Conservation (phyloP, 2,888 invertebrate species). For the Aphodius sticticus region DNA sequence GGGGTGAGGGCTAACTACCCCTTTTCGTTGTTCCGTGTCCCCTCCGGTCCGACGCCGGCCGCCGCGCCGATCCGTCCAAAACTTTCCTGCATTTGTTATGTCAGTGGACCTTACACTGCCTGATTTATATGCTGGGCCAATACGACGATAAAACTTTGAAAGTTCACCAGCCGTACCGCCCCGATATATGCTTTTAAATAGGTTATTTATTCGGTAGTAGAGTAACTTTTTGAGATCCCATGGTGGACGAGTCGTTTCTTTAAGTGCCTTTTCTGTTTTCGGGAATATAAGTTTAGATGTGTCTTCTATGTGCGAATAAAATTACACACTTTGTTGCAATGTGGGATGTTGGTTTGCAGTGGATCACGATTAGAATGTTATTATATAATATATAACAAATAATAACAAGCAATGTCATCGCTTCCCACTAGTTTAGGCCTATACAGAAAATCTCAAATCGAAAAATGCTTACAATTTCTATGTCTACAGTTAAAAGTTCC, state of each 20-base stretch:
- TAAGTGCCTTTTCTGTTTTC: not conserved
- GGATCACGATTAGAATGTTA: too few relatives aligned
- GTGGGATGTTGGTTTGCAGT: too few relatives aligned
- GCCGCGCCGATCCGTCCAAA: slow-evolving; percentile 40
- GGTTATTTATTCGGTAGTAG: slow-evolving; percentile 36
- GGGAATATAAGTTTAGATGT: too few relatives aligned
- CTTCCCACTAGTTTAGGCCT: too few relatives aligned
- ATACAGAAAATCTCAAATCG: too few relatives aligned
- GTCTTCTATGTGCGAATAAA: too few relatives aligned
- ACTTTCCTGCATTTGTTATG: slow-evolving; percentile 58
- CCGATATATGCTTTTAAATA: slow-evolving; percentile 52
- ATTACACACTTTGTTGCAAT: too few relatives aligned
- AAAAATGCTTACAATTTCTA: too few relatives aligned
- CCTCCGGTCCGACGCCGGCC: slow-evolving; percentile 43
- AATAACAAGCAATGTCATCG: too few relatives aligned
- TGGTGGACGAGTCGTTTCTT: not conserved
- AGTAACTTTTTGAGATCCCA: slow-evolving; percentile 12
- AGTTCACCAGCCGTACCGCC: slow-evolving; percentile 46
- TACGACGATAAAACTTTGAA: slow-evolving; percentile 55
- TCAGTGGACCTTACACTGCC: slow-evolving; percentile 55
- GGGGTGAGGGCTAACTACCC: slow-evolving; percentile 39
- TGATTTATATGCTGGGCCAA: slow-evolving; percentile 56
- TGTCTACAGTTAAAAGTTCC: too few relatives aligned
- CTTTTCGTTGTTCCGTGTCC: slow-evolving; percentile 42
- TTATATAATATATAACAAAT: too few relatives aligned